A percentile compares a stretch with the other conserved stretches of the same genome.
These are phyloP conservation scores for Drosophila ezoana DNA, from an alignment of 2,888 invertebrate species.

Conservation along the genomic window DNA sequence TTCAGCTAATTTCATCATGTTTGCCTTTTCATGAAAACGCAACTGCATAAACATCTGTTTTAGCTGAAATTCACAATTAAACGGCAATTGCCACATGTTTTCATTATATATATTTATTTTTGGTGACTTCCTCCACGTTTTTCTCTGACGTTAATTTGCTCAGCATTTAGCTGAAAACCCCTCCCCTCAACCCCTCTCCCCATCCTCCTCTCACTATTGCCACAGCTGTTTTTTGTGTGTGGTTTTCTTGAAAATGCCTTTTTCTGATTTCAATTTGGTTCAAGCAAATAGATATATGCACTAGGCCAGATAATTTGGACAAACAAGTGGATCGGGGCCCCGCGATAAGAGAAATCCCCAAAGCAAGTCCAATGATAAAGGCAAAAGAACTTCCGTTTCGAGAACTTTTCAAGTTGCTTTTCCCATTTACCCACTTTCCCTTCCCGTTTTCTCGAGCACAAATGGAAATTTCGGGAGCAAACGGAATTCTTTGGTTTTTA, in stretches of 20 bases:
- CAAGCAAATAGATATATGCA: constrained; percentile 48
- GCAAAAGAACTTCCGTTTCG: constrained; percentile 7
- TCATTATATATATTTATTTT: constrained; percentile 2
- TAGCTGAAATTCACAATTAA: not conserved
- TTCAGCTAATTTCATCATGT: too few species aligned
- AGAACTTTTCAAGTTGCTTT: constrained; percentile 8
- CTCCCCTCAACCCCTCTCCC: not conserved
- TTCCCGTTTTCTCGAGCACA: constrained; percentile 5
- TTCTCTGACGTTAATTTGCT: constrained; percentile 51
- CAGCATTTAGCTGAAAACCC: constrained; percentile 11
- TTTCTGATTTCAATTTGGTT: constrained; percentile 55
- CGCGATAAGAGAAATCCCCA: constrained; percentile 48
- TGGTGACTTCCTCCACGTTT: constrained; percentile 16
- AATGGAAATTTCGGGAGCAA: constrained; percentile 39
- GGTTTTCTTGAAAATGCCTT: constrained; percentile 1
- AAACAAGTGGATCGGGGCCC: constrained; percentile 51
- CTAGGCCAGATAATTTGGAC: constrained; percentile 64
- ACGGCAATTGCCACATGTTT: constrained; percentile 38
- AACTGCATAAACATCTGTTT: constrained; percentile 5
- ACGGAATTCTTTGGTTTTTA: constrained; percentile 32
- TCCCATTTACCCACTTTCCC: constrained; percentile 4
- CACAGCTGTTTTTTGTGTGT: constrained; percentile 54
- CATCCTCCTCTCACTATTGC: constrained; percentile 30
- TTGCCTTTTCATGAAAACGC: not conserved
- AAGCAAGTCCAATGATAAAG: constrained; percentile 7